Base-by-base conservation (phyloP, 2,888 invertebrate genomes). In the Ctena decussata region DNA sequence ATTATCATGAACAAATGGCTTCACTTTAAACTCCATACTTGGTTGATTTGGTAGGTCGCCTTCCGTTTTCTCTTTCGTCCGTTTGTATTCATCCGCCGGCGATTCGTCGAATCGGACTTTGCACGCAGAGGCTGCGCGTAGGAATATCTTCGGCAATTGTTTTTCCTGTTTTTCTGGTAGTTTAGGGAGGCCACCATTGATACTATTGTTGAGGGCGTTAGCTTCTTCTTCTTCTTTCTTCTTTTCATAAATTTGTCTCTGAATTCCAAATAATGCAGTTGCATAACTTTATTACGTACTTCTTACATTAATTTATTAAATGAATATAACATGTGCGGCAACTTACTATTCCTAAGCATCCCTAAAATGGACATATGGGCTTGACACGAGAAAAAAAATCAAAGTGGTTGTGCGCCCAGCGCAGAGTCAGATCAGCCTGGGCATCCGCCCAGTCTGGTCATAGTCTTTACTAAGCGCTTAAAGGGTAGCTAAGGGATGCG, bases 141-240 rank as follows among this genome's bases (percentile, higher is more conserved):
- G 32, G 75, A 82, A 83, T 30, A 88, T 53, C 72, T 84, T 86
- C 2, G 84, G 84, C 0, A 77, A 60, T 46, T 84, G 82, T 35
- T 60, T 80, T 30, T 87, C 84, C 6, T 57, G 44, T 35, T 72
- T 73, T 35, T 80, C 77, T 12, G 82, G 77, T 49, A 80, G 74
- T n/a, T 75, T 49, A 1, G 65, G 65, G 18, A 35, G 70, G 15
- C 18, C 12, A 12, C 15, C 41, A 24, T 76, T 78, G 21, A 12
- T 53, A 30, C 53, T 70, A 46, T 39, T 35, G 18, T 77, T 46
- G 11, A 27, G 41, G 18, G 12, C 27, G 11, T 3, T 18, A 2
- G 41, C 70, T 35, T 71, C 39, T 44, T 41, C 77, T 18, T 69
- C 32, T 53, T 49, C 70, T 39, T 78, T 71, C 41, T 57, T 71